phyloP scores from a whole-genome alignment of 2,113 vertebrate genomes.

The Pyrgilauda ruficollis region DNA sequence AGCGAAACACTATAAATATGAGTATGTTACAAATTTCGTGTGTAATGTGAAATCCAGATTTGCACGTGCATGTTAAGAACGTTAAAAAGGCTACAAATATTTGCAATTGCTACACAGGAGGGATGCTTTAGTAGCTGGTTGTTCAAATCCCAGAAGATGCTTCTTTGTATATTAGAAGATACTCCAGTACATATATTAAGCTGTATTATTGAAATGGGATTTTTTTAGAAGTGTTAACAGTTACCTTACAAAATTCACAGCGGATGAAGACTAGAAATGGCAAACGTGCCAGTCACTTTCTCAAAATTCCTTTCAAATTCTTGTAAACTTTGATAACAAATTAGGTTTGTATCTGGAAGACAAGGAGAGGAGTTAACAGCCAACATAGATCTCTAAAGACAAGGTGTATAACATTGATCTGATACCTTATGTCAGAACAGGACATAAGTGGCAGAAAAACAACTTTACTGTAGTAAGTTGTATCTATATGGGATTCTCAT shows the following conservation, averaged over 20 bases:
- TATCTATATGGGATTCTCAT: background rate
- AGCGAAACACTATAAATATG: background rate
- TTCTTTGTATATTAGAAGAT: background rate
- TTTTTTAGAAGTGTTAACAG: background rate
- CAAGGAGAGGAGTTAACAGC: background rate
- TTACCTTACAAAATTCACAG: background rate
- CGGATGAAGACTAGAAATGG: background rate
- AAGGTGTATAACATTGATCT: background rate
- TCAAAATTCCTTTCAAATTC: background rate
- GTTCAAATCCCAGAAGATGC: background rate
- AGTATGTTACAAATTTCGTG: background rate
- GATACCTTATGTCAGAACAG: background rate
- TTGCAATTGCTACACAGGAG: background rate
- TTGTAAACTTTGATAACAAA: background rate
- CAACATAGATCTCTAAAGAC: background rate
- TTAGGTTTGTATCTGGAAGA: background rate
- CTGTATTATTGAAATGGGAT: background rate
- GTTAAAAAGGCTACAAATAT: background rate
- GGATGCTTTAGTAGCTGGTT: background rate
- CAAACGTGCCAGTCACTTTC: background rate
- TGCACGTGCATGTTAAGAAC: background rate
- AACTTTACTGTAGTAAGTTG: background rate
- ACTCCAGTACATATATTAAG: background rate
- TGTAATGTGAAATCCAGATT: background rate
- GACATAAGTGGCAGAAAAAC: background rate